Base-by-base conservation (phyloP, 2,888 invertebrate genomes). In the Pachydiplax longipennis region DNA sequence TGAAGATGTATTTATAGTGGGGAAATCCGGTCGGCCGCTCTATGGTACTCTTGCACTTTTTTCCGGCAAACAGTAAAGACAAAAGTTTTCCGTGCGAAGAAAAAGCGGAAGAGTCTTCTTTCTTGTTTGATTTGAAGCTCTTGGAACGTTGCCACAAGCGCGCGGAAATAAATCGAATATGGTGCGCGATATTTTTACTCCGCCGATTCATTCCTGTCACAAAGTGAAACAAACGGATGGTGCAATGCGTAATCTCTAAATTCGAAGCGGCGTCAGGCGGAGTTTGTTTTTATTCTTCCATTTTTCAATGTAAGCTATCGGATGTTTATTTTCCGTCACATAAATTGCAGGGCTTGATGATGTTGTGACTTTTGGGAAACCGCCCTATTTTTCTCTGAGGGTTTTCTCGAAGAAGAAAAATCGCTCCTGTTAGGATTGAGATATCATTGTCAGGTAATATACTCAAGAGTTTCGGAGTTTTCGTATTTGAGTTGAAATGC, bases 111-210 rank as follows among this genome's bases (percentile, higher is more conserved):
- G n/a, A n/a, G 8, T 61, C n/a, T 25, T 65, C 18, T 25, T 73
- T 12, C 13, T 8, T 13, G 31, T 31, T 31, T 25, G 22, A 65
- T 18, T 73, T 73, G 73, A 25, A 73, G 73, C 31, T 73, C 18
- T 87, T 83, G 83, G 83, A 35, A 18, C 10, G 22, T 6, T 12
- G 87, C 61, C 87, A 87, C 13, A 12, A n/a, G 35, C 6, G 37
- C 22, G 87, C 61, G 35, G 87, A 65, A 87, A 65, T 87, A 65
- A 83, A 87, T 22, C 87, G 61, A 87, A 65, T 65, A 61, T 37
- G 83, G 87, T n/a, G 61, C 61, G 87, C 61, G 87, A 87, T 87
- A 65, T 65, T 87, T 61, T 61, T 61, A 61, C 61, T 37, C 87
- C n/a, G 22, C 53, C 61, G 87, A 87, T 87, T 87, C 87, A 61